phyloP scores from a whole-genome alignment of 2,888 invertebrate species.

The Cosmia trapezina region DNA sequence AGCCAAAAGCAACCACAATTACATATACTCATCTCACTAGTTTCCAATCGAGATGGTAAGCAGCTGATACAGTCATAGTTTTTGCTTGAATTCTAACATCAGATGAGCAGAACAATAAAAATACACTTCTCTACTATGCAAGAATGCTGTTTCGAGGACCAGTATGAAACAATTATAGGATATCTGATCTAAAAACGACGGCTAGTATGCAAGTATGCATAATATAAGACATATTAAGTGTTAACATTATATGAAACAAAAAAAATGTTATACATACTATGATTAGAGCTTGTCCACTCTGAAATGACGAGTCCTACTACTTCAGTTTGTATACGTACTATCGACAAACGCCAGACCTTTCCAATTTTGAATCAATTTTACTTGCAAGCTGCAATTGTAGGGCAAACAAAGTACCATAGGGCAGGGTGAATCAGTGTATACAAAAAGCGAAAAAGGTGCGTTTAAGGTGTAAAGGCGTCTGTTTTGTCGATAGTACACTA shows the following conservation, averaged over 20 bases:
- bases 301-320: no score
- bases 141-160: not conserved
- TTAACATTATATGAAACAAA: not conserved
- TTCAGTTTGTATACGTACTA: no score
- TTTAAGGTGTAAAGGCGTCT: no score
- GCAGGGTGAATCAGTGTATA: no score
- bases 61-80: conserved; percentile 14
- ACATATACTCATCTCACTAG: not conserved
- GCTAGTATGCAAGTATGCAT: not conserved
- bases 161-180: not conserved
- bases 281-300: not conserved
- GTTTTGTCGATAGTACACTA: no score
- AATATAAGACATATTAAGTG: no score
- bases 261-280: not conserved
- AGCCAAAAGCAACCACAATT: conserved; percentile 14
- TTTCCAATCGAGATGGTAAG: conserved; percentile 10
- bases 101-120: not conserved
- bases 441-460: no score
- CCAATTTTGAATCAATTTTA: no score
- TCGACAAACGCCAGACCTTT: no score
- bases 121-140: not conserved
- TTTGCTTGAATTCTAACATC: conserved; percentile 27
- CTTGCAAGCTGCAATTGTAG: no score
- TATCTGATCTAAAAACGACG: not conserved
- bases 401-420: no score